Base-by-base conservation (phyloP, 2,888 invertebrate genomes). In the Caenorhabditis sp. region DNA sequence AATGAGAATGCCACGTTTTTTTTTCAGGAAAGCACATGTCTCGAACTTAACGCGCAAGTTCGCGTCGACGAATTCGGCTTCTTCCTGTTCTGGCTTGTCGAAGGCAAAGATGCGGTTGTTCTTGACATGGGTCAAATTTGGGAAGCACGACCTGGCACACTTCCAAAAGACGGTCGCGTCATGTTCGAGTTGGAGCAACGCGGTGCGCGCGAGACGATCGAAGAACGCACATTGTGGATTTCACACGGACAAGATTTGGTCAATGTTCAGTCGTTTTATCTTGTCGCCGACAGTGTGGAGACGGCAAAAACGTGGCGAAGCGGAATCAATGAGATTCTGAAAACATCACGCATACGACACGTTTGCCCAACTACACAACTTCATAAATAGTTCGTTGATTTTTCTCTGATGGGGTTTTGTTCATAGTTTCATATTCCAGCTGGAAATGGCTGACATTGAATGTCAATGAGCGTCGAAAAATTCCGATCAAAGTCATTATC, bases 211-310 rank as follows among this genome's bases (percentile, higher is more conserved):
- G 92, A 90, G 73, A 85, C 88, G 57, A 88, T 97, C 77, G 97
- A 97, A 85, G 95, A 95, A 76, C 93, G 95, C 88, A 95, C 96
- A 5, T 90, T 99, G 60, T 96, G 97, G 72, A 94, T 99, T 87
- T 97, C 97, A 90, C 95, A 95, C 88, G 97, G 97, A 14, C 94
- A 95, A 19, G 99, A 99, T 90, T 94, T 99, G 89, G 99, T 99
- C 88, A 97, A 97, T 90, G 95, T 97, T 88, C 95, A 93, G 90
- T 96, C 96, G 89, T 95, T 96, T 87, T 96, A 96, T 72, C 93
- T 99, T 83, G 93, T 97, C 75, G 97, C 95, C 88, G 93, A 95
- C 17, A 94, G 95, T 90, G 92, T 93, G 21, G 93, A 93, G 78
- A 94, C 93, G 23, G 97, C 97, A 57, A 95, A 94, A 96, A 92